Evolutionary conservation across 2,797 vertebrate species (phyloP).

Genomic region (Phataginus tetradactyla): DNA sequence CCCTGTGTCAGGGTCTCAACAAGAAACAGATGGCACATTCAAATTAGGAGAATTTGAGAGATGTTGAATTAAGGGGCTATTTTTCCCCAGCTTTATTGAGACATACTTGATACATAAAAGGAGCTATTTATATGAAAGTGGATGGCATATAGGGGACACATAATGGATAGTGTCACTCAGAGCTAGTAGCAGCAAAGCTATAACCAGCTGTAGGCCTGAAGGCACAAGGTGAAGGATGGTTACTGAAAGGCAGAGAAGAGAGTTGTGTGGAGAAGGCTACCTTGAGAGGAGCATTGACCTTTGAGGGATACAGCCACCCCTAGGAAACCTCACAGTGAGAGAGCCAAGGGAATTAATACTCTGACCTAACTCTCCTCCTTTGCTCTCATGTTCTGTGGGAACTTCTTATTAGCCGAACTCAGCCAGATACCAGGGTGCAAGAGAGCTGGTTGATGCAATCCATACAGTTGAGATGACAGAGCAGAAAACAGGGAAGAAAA

Average conservation of each 20-base stretch:
- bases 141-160: background rate
- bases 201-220: background rate
- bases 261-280: background rate
- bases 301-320: background rate
- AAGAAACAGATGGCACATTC: constrained; percentile 7
- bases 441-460: constrained; percentile 49
- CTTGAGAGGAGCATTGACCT: background rate
- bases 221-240: background rate
- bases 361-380: constrained; percentile 47
- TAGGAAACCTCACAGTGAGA: background rate
- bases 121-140: constrained; percentile 11
- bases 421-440: constrained; percentile 50
- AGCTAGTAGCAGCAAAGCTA: background rate
- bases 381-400: constrained; percentile 54
- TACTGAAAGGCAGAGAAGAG: background rate
- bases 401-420: constrained; percentile 22
- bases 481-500: constrained; percentile 9
- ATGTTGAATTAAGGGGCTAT: background rate
- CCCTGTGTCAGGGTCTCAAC: background rate
- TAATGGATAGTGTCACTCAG: background rate
- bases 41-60: constrained; percentile 9
- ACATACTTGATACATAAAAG: background rate
- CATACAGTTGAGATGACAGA: constrained; percentile 49
- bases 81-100: background rate
- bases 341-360: constrained; percentile 25